Evolutionary conservation across 2,888 invertebrate species (phyloP), one percentile per base, ranked within the genome.

Genomic region (Thereva nobilitata): DNA sequence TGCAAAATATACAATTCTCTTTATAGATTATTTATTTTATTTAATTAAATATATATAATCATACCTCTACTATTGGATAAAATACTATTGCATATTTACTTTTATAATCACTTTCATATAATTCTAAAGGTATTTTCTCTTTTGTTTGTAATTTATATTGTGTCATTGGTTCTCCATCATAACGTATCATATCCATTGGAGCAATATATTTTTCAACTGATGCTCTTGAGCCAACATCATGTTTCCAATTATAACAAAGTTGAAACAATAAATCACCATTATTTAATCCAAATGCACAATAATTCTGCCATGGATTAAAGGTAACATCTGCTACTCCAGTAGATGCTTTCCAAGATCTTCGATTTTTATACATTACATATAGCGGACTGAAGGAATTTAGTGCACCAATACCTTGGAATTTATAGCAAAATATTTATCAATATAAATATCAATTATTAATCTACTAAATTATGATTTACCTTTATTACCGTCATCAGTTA

Each of bases 61-160:
- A 65, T 41, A 76, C 75, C 53, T 67, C 68, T 42, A 37, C 6
- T 3, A 75, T 6, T 1, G 76, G 72, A 35, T 73, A 72, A 37
- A 80, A 73, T 4, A 77, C 57, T 35, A 80, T 53, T 8, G 79
- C 80, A 69, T 78, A 79, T 67, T 77, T 74, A 4, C 73, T 68
- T 3, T 71, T 72, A 65, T 75, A 75, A 6, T 74, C 67, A 1
- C 57, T 67, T 5, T 77, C 74, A 63, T 68, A 61, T 23, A 72
- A 40, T 55, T 44, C 67, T 55, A 64, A 61, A 44, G 5, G 45
- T 23, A 50, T 49, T 41, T 59, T 54, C 8, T 12, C 8, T 5
- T 7, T 23, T 10, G 1, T 50, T 9, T n/a, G 8, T 8, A 3
- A 4, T 5, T 12, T 7, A 5, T 2, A 10, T 9, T 9, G 3